Evolutionary conservation across 2,888 invertebrate species (phyloP).

Genomic region (Nysson spinosus): DNA sequence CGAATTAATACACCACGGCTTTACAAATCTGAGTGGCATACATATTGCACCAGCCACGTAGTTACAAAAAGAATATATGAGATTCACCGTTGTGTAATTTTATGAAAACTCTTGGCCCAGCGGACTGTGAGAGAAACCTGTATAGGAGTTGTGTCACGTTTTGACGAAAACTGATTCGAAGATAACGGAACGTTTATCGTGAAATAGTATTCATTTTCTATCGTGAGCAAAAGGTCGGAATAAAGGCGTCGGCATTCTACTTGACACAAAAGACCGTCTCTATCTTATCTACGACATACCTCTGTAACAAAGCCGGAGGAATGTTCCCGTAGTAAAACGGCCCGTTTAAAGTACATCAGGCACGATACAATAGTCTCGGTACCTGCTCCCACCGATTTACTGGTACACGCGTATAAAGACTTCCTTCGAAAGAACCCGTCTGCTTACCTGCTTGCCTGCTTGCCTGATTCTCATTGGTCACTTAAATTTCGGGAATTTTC

Average conservation of each 20-base stretch:
- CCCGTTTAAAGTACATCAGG: slow-evolving; percentile 27
- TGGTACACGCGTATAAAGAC: not conserved
- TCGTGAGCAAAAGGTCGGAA: slow-evolving; percentile 4
- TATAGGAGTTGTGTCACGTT: not conserved
- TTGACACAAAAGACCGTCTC: slow-evolving; percentile 27
- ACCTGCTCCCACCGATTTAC: slow-evolving; percentile 1
- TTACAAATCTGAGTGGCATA: no score
- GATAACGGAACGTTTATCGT: slow-evolving; percentile 7
- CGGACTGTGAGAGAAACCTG: not conserved
- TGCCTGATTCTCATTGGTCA: no score
- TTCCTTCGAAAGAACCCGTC: slow-evolving; percentile 10
- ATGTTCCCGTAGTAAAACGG: slow-evolving; percentile 34
- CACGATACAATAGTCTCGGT: slow-evolving; percentile 13
- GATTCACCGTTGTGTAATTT: no score
- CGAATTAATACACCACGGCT: no score
- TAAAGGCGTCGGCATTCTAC: slow-evolving; percentile 11
- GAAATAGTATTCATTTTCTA: not conserved
- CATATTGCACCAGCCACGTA: no score
- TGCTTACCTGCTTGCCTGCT: not conserved
- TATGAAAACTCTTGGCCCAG: no score
- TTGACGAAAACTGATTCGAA: slow-evolving; percentile 1
- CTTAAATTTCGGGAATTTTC: no score
- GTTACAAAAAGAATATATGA: no score
- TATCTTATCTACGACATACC: slow-evolving; percentile 36
- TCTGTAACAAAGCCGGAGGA: slow-evolving; percentile 15